These are phyloP conservation scores for Stenodema calcarata DNA, from an alignment of 2,888 invertebrate genomes.

Conservation along the genomic window DNA sequence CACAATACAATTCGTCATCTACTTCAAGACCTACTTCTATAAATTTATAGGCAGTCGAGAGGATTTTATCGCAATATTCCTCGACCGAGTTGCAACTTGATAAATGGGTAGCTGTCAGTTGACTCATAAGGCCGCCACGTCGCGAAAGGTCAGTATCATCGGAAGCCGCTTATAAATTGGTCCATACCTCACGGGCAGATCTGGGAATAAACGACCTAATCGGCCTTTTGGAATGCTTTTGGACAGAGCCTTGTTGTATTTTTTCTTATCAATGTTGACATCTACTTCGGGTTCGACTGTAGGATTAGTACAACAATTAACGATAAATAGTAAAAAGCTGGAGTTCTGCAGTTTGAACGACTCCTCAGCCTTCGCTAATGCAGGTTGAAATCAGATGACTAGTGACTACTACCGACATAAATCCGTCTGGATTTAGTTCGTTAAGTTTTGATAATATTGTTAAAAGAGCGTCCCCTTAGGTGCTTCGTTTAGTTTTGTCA, in stretches of 20 bases:
- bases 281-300: no score
- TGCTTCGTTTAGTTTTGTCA: no score
- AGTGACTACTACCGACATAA: no score
- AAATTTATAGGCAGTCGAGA: constrained; percentile 15
- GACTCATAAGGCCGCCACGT: not conserved
- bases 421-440: no score
- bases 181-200: not conserved
- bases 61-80: constrained; percentile 13
- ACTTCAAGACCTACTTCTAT: constrained; percentile 31
- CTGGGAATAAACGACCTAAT: not conserved
- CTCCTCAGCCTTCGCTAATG: no score
- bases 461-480: no score
- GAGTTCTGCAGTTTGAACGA: no score
- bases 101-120: constrained; percentile 12
- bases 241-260: not conserved
- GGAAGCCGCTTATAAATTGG: not conserved
- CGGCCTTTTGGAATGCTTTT: not conserved
- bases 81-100: constrained; percentile 9
- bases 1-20: constrained; percentile 23
- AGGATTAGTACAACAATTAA: no score
- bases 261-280: not conserved
- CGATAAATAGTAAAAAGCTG: no score
- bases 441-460: no score
- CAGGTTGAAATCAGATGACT: no score
- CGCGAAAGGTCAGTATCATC: constrained; percentile 15